Percentiles rank a stretch among this genome's conserved stretches.
Conservation (phyloP, 2,113 vertebrate species). For the Ammodytes dubius region DNA sequence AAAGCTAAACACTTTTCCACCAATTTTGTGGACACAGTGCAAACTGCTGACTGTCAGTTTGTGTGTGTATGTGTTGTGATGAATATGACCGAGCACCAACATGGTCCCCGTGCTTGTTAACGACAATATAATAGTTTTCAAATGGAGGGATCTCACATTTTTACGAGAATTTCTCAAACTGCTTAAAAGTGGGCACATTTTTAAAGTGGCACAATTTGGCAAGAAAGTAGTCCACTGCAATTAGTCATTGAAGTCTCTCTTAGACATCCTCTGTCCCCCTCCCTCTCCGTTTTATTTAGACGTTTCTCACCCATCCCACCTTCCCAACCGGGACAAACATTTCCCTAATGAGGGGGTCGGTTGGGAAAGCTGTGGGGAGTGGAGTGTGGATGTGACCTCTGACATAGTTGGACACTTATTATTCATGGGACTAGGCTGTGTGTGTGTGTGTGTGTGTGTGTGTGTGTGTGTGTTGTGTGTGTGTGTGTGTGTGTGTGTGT, state of each 20-base stretch:
- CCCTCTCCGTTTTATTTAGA: constrained; percentile 36
- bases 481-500: constrained; percentile 77
- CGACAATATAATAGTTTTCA: constrained; percentile 26
- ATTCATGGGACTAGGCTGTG: constrained; percentile 87
- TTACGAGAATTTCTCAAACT: constrained; percentile 33
- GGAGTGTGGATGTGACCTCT: constrained; percentile 92
- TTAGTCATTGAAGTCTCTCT: constrained; percentile 53
- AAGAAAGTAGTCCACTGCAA: constrained; percentile 45
- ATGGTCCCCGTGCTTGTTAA: constrained; percentile 38
- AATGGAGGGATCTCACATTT: constrained; percentile 19
- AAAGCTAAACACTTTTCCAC: constrained; percentile 52
- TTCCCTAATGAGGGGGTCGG: constrained; percentile 92
- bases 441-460: constrained; percentile 76
- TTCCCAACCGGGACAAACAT: constrained; percentile 89
- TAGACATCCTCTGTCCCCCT: constrained; percentile 33
- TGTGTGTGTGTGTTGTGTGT: constrained; percentile 69
- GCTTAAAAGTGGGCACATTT: constrained; percentile 36
- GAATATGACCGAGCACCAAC: constrained; percentile 60
- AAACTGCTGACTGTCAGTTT: constrained; percentile 74
- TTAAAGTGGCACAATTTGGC: constrained; percentile 50
- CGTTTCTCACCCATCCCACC: constrained; percentile 71
- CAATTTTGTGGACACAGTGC: constrained; percentile 54
- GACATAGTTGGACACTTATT: constrained; percentile 91
- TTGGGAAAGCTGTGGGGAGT: constrained; percentile 92
- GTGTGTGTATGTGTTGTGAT: constrained; percentile 59